Conservation (phyloP, 2,797 vertebrate species). For the Trichosurus vulpecula region DNA sequence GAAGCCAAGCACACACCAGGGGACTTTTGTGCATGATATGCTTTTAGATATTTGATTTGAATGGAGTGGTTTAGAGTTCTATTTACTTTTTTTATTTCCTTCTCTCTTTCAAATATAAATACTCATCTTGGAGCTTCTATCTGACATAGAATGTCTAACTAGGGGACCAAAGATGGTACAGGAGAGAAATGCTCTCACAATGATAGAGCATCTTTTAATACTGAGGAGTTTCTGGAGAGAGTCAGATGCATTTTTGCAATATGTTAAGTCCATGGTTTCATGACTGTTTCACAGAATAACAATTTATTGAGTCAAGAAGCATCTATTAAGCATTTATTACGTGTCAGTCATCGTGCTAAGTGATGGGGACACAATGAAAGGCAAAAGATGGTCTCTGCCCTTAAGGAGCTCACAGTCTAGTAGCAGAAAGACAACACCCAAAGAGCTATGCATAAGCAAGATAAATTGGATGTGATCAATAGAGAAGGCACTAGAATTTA, state of each 20-base stretch:
- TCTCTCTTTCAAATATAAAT: neutral
- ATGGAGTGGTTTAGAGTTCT: neutral
- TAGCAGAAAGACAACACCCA: neutral
- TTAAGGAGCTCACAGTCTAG: neutral
- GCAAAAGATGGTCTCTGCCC: neutral
- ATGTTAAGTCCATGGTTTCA: neutral
- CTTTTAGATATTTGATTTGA: conserved; percentile 18
- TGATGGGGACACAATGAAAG: neutral
- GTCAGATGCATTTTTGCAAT: neutral
- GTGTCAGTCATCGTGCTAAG: neutral
- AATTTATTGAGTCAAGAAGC: neutral
- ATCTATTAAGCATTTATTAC: neutral
- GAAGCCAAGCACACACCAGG: neutral
- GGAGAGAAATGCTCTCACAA: neutral
- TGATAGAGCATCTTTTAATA: neutral
- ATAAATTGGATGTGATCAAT: neutral
- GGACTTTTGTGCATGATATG: neutral
- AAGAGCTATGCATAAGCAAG: neutral
- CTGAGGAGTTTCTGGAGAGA: neutral
- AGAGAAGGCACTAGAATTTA: neutral
- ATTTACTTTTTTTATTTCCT: neutral
- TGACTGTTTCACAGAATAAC: neutral
- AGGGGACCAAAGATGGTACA: neutral
- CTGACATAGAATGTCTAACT: neutral
- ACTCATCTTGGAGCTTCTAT: neutral